Percentiles rank a stretch among this genome's conserved stretches.
Conservation (phyloP, 2,113 vertebrate species). For the Pomatostomus ruficeps region DNA sequence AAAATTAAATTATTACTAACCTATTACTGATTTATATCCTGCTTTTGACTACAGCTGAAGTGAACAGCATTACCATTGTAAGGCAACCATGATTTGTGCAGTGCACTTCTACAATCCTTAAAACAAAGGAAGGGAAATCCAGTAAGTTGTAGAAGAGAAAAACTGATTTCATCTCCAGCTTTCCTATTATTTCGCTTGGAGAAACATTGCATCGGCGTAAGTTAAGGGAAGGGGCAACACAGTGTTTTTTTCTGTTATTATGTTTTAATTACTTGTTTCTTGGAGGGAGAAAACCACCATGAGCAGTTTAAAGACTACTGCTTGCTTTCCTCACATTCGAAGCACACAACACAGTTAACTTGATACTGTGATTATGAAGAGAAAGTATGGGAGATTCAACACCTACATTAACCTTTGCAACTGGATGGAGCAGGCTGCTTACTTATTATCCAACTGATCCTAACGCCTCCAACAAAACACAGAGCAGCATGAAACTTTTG, state of each 20-base stretch:
- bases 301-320: background rate
- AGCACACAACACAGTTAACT: background rate
- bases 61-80: background rate
- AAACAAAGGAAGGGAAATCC: background rate
- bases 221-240: background rate
- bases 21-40: background rate
- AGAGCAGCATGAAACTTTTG: background rate
- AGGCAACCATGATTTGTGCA: background rate
- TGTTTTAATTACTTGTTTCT: background rate
- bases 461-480: background rate
- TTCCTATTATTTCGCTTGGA: background rate
- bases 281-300: background rate
- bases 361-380: background rate
- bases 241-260: background rate
- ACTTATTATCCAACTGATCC: background rate
- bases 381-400: background rate
- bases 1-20: background rate
- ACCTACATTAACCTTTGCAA: background rate
- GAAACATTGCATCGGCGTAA: background rate
- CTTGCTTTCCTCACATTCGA: background rate
- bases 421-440: background rate
- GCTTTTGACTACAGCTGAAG: background rate
- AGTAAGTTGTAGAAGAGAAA: background rate
- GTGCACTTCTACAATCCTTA: background rate
- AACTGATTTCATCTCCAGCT: background rate